These are phyloP conservation scores for Cichlasoma orientale DNA, from an alignment of 2,797 vertebrate species.

Conservation along the genomic window DNA sequence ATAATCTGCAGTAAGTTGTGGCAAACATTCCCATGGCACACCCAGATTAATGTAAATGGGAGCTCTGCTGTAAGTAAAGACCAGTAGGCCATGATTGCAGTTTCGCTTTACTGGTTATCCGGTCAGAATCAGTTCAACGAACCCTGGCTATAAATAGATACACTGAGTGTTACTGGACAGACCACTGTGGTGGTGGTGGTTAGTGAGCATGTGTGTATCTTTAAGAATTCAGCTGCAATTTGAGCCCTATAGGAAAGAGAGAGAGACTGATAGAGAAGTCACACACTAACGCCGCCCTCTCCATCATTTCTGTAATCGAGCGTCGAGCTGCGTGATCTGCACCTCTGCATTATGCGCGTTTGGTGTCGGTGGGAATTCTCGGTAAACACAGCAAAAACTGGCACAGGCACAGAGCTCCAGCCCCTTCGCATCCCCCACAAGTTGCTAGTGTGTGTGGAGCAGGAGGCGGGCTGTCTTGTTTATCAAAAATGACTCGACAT, in stretches of 20 bases:
- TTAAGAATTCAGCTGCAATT: slow-evolving; percentile 78
- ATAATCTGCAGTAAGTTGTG: not conserved
- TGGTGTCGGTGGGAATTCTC: slow-evolving; percentile 17
- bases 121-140: slow-evolving; percentile 24
- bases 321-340: slow-evolving; percentile 67
- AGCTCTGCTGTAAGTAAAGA: not conserved
- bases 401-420: not conserved
- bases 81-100: slow-evolving; percentile 6
- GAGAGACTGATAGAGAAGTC: not conserved
- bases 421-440: slow-evolving; percentile 1
- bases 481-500: slow-evolving; percentile 59
- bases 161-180: not conserved
- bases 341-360: slow-evolving; percentile 55
- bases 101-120: not conserved
- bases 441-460: slow-evolving; percentile 22
- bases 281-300: not conserved
- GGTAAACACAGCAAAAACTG: slow-evolving; percentile 30
- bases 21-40: not conserved
- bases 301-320: slow-evolving; percentile 57
- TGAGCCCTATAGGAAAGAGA: slow-evolving; percentile 47
- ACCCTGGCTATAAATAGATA: slow-evolving; percentile 59
- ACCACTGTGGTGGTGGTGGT: slow-evolving; percentile 12
- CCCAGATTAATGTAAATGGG: not conserved
- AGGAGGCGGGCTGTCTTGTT: slow-evolving; percentile 36
- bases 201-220: slow-evolving; percentile 62